Conservation (phyloP, 2,113 vertebrate species). For the Hemicordylus capensis region DNA sequence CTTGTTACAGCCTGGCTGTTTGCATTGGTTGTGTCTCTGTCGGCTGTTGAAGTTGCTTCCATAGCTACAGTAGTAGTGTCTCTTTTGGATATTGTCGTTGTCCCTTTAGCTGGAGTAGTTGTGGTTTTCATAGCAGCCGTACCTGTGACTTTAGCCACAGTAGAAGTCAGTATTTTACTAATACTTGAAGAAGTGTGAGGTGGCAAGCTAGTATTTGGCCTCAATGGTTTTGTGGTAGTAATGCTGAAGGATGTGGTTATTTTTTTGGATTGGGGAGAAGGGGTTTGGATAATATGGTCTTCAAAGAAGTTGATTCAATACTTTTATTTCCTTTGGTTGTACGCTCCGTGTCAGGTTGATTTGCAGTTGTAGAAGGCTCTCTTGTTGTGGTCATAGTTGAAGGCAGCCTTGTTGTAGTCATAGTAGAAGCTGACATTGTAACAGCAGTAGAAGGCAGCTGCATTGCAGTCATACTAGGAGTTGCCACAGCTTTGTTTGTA, state of each 20-base stretch:
- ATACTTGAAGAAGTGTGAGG: constrained; percentile 17
- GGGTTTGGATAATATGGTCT: background rate
- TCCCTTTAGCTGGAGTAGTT: background rate
- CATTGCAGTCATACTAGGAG: background rate
- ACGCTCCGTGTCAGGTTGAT: background rate
- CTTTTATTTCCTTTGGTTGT: constrained; percentile 24
- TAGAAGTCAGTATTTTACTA: background rate
- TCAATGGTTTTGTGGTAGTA: constrained; percentile 38
- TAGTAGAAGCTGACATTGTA: background rate
- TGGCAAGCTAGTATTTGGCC: constrained; percentile 30
- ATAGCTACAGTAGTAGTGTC: background rate
- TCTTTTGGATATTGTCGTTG: background rate
- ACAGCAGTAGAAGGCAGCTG: background rate
- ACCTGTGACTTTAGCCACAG: constrained; percentile 14
- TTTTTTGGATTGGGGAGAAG: constrained; percentile 30
- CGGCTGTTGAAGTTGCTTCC: background rate
- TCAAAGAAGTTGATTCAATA: constrained; percentile 10
- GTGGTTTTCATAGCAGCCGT: background rate
- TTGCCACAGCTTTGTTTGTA: background rate
- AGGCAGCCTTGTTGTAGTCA: background rate
- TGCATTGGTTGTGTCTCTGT: background rate
- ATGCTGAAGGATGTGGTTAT: constrained; percentile 20
- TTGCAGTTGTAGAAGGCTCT: constrained; percentile 27
- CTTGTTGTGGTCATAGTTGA: background rate
- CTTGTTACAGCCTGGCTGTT: background rate